These are phyloP conservation scores for Gerris lacustris DNA, from an alignment of 2,888 invertebrate species.

Conservation along the genomic window DNA sequence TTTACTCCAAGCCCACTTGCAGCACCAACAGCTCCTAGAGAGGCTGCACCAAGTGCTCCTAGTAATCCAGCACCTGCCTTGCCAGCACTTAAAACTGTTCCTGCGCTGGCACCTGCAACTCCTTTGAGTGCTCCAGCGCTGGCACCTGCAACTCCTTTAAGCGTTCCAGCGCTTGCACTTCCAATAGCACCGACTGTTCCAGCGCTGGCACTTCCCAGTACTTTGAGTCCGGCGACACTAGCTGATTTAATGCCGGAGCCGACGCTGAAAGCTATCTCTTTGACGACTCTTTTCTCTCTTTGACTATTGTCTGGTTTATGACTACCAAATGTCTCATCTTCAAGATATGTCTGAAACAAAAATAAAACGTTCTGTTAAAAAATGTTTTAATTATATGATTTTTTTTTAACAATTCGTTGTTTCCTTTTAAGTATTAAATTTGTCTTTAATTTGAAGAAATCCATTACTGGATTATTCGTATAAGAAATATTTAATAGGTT, in stretches of 20 bases:
- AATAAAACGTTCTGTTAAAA: not conserved
- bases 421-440: no score
- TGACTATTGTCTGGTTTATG: not conserved
- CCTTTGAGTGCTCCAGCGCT: not conserved
- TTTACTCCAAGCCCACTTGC: slow-evolving; percentile 18
- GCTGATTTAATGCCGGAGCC: not conserved
- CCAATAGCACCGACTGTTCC: not conserved
- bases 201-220: not conserved
- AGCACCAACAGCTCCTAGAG: slow-evolving; percentile 22
- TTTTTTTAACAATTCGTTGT: no score
- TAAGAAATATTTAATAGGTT: no score
- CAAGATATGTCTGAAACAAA: not conserved
- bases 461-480: no score
- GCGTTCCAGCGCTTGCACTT: not conserved
- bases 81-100: not conserved
- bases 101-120: not conserved
- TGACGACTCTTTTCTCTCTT: not conserved
- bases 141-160: not conserved
- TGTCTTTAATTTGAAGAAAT: no score
- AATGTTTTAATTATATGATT: no score
- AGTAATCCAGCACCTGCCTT: slow-evolving; percentile 20
- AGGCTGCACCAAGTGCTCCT: slow-evolving; percentile 15
- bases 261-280: not conserved
- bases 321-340: not conserved
- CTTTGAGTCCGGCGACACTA: not conserved